Evolutionary conservation across 2,113 vertebrate genomes (phyloP), one percentile per base, ranked within the genome.

Genomic region (Charina bottae): DNA sequence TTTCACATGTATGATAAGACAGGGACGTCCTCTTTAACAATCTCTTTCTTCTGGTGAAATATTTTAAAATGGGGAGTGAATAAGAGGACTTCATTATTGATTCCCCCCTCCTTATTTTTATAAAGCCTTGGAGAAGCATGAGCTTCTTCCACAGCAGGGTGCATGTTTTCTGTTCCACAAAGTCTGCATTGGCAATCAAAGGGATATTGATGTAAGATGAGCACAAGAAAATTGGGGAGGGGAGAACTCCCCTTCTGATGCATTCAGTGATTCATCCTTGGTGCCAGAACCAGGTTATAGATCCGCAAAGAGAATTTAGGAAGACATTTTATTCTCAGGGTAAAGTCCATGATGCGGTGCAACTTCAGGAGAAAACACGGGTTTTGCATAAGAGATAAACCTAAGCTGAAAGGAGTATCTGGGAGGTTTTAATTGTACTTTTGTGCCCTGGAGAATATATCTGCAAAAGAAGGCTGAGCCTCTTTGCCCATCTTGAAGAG

Each of bases 81-180:
- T 4, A 90, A 59, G 26, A 8, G 92, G 13, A 33, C n/a, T 93
- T 91, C 90, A 37, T 11, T 17, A 90, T 92, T 93, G 49, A 49
- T 49, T 68, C 15, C 56, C 72, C 0, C 92, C 92, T 5, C 13
- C 12, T 42, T 6, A 10, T 53, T 54, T 93, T 85, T 94, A 9
- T 72, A 85, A 93, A 54, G 86, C 3, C 11, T 72, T 88, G 56
- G 64, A 88, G 89, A 84, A 83, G 64, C 88, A 55, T 84, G 89
- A 58, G 93, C 90, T 90, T 92, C 94, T 92, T 92, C 94, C 95
- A 55, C 90, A 93, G 93, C 92, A 92, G 95, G 94, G 90, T 60
- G 46, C 56, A 13, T 2, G 13, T 91, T 87, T 87, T 93, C 92
- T 93, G 64, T 12, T 88, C 90, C 59, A 86, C 90, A 87, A 11